phyloP scores from a whole-genome alignment of 2,888 invertebrate genomes.

The Amorpha juglandis region DNA sequence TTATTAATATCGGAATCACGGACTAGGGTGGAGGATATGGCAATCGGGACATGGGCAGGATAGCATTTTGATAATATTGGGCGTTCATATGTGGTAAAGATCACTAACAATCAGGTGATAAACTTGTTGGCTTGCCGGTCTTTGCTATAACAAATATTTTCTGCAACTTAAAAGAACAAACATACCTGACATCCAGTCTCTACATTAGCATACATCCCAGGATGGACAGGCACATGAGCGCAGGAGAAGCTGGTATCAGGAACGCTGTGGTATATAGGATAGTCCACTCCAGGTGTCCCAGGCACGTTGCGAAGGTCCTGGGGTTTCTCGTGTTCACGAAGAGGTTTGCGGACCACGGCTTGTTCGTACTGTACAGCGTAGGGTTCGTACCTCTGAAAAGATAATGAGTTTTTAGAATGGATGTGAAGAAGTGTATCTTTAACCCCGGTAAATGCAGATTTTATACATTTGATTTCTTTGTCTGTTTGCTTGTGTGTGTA shows the following conservation, averaged over 20 bases:
- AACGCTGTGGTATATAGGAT: slow-evolving; percentile 90
- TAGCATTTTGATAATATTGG: no score
- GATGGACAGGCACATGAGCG: slow-evolving; percentile 89
- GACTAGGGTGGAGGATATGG: no score
- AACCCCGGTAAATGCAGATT: no score
- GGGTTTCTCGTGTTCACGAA: slow-evolving; percentile 85
- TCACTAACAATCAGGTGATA: no score
- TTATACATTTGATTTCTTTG: no score
- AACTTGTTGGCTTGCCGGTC: no score
- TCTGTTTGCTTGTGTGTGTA: no score
- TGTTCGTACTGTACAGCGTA: slow-evolving; percentile 66
- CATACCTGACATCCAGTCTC: slow-evolving; percentile 93
- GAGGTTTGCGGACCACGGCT: slow-evolving; percentile 65
- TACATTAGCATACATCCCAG: slow-evolving; percentile 96
- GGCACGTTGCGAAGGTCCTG: slow-evolving; percentile 93
- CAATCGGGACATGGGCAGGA: no score
- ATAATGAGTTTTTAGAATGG: not conserved
- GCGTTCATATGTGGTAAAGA: no score
- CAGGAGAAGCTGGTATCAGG: slow-evolving; percentile 93
- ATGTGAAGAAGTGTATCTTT: not conserved
- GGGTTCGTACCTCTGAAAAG: slow-evolving; percentile 66
- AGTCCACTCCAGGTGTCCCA: slow-evolving; percentile 91
- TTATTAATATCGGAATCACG: no score
- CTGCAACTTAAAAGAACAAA: no score
- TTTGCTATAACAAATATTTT: no score